Evolutionary conservation across 2,797 vertebrate species (phyloP), one percentile per base, ranked within the genome.

Genomic region (Crenuchus spilurus): DNA sequence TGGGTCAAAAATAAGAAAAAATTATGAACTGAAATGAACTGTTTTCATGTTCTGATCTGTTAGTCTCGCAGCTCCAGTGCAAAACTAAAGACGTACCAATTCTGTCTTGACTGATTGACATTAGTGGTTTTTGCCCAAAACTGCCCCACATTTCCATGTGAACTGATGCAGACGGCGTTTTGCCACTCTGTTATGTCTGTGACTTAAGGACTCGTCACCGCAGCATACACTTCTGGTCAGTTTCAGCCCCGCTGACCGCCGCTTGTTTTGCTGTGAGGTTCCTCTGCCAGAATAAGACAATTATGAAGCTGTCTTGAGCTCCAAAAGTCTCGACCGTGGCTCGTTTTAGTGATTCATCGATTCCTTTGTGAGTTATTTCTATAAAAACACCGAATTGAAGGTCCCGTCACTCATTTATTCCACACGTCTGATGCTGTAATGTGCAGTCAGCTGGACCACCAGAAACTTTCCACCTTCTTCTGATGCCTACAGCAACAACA

Each of bases 381-480:
- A 20, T 61, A 13, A 41, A 51, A 55, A 55, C 48, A 63, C 42
- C 10, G 42, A 63, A 70, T n/a, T 14, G 30, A 22, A 49, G 37
- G 9, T 26, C 42, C 35, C 24, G 54, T 28, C 41, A 20, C 35
- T 71, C 61, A 51, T 26, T 58, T 51, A 44, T 70, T 72, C 69
- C 74, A 55, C 39, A 54, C 39, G 46, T 39, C 20, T 41, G 35
- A 62, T 70, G 57, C 46, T 35, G 66, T 46, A 55, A 46, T 46
- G 60, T 54, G 66, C 10, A 46, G 63, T 60, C 61, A 13, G 18
- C 51, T 33, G 18, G 68, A 60, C 49, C 60, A 70, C 52, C 52
- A 58, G 68, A 71, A 64, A 76, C 49, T 49, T 76, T 76, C 60
- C 52, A 63, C n/a, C 48, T 54, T 62, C 73, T 35, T 69, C 18